Percentiles rank a stretch among this genome's conserved stretches.
Conservation (phyloP, 2,797 vertebrate genomes). For the Propithecus perrieri region DNA sequence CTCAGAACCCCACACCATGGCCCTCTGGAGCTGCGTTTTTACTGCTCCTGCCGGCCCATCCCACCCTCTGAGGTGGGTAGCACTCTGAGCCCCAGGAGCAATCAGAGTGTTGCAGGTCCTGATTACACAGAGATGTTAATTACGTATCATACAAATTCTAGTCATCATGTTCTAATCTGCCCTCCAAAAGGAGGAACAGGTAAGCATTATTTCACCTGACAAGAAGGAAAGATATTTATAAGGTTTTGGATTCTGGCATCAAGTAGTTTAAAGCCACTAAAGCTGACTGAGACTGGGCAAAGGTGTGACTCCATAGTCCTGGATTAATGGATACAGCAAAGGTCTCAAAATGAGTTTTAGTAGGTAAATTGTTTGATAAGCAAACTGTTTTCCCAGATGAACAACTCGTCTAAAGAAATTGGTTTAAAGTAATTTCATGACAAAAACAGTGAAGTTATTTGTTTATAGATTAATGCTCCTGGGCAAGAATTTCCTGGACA, state of each 20-base stretch:
- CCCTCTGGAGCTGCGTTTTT: background rate
- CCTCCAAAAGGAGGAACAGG: background rate
- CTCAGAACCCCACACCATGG: background rate
- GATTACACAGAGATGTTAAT: background rate
- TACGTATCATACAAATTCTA: background rate
- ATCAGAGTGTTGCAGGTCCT: background rate
- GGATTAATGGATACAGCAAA: background rate
- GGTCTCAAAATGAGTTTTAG: background rate
- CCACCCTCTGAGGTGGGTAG: background rate
- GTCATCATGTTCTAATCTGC: background rate
- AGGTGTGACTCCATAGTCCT: background rate
- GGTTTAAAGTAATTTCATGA: background rate
- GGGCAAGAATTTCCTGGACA: background rate
- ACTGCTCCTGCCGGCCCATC: background rate
- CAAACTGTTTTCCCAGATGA: background rate
- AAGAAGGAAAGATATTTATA: background rate
- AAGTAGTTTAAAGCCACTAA: background rate
- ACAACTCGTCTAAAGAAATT: background rate
- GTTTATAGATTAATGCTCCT: background rate
- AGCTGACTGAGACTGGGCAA: background rate
- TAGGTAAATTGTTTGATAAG: background rate
- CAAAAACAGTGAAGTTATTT: background rate
- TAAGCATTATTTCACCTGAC: background rate
- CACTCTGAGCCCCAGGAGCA: conserved; percentile 34
- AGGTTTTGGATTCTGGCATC: background rate